Base-by-base conservation (phyloP, 2,113 vertebrate genomes). In the Ptilorrhoa leucosticta region DNA sequence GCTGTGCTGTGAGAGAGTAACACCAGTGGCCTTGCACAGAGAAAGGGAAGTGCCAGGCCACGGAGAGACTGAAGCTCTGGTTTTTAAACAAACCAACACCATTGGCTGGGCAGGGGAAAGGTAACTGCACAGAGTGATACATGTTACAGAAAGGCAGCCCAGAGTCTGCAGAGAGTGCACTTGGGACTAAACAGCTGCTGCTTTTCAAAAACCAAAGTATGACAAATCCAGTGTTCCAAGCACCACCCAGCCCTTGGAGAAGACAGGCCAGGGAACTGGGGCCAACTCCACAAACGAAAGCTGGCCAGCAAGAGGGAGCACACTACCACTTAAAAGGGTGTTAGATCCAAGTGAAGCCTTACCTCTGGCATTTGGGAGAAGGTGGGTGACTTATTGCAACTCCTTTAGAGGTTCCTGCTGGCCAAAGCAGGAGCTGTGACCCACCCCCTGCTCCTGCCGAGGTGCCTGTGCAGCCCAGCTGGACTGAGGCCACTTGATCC, bases 181-280 rank as follows among this genome's bases (percentile, higher is more conserved):
- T 35, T 63, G 68, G 68, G 50, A 96, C 61, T 53, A 73, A 95
- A 90, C 5, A 26, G 73, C 88, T 83, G 50, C 61, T 71, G 87
- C 93, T 96, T 81, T 56, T 77, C 27, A 22, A 45, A 66, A 42
- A 40, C 39, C 66, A 16, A 91, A 86, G 40, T 51, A 27, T 61
- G 65, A 60, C 37, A 76, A 69, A 47, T 19, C 28, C 30, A 48
- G 0, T 64, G 60, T 39, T 44, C 48, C 72, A 78, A 61, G 48
- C 40, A 28, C 27, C 58, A 20, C 79, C 72, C 85, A 45, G 10
- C 10, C 2, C 44, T 8, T 23, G 56, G 42, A 65, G 56, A 51
- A 83, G 48, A 80, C 56, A 84, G 53, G 48, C 31, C 75, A 75
- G 58, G 28, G 61, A 82, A 13, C 21, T 3, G 40, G 69, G 68